Percentiles rank a stretch among this genome's conserved stretches.
These are phyloP conservation scores for Temnothorax curvispinosus DNA, from an alignment of 1,140 invertebrate genomes.

Conservation along the genomic window DNA sequence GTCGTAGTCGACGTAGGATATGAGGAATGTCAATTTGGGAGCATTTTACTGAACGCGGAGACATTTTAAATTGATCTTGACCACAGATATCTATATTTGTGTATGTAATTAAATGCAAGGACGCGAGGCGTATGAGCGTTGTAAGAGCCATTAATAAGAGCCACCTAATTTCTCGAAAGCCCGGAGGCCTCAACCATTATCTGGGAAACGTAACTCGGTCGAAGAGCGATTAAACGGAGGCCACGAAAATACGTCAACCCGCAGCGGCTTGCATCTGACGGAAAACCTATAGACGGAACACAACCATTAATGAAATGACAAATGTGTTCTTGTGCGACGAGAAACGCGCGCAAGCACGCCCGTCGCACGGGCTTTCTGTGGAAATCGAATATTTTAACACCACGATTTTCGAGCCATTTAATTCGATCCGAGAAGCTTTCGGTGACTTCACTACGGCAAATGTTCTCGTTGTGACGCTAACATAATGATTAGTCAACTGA, in stretches of 20 bases:
- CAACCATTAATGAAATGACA: constrained; percentile 76
- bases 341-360: not conserved
- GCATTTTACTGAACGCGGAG: not conserved
- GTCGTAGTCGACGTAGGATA: not conserved
- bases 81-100: not conserved
- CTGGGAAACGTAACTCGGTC: constrained; percentile 73
- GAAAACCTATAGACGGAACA: constrained; percentile 75
- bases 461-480: not conserved
- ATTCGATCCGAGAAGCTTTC: constrained; percentile 36
- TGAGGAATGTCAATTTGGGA: not conserved
- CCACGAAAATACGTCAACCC: constrained; percentile 73
- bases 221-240: constrained; percentile 70
- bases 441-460: not conserved
- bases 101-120: not conserved
- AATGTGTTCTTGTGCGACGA: constrained; percentile 70
- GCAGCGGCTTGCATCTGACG: constrained; percentile 70
- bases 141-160: constrained; percentile 70
- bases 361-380: not conserved
- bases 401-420: constrained; percentile 12
- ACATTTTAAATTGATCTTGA: constrained; percentile 16
- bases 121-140: not conserved
- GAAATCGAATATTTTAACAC: constrained; percentile 68
- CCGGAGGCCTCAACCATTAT: constrained; percentile 63
- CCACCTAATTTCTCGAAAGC: constrained; percentile 72
- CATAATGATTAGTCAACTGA: not conserved